phyloP scores from a whole-genome alignment of 2,113 vertebrate species.

The Sciurus niger region DNA sequence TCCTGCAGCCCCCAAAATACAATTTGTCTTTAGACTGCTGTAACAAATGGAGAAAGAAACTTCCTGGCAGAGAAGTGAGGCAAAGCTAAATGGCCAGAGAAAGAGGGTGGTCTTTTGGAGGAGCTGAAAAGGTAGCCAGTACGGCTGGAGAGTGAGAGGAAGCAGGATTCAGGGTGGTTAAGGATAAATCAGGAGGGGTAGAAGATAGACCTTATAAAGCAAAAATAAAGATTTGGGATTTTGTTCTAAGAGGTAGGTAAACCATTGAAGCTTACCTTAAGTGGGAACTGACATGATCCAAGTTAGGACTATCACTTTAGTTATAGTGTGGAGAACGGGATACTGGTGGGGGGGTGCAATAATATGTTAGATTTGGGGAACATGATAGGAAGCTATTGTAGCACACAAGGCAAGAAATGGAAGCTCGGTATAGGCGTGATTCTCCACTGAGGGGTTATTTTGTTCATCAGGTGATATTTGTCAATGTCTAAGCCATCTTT shows the following conservation, averaged over 20 bases:
- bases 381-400: background rate
- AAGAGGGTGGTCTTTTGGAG: background rate
- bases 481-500: background rate
- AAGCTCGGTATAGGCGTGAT: background rate
- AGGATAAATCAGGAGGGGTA: background rate
- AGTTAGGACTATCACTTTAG: background rate
- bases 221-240: background rate
- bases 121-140: background rate
- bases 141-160: background rate
- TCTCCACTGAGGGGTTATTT: background rate
- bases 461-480: background rate
- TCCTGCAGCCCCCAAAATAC: background rate
- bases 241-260: conserved; percentile 34
- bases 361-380: background rate
- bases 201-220: background rate
- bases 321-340: background rate
- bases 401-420: background rate
- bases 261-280: background rate
- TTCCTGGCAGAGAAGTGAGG: background rate
- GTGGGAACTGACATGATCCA: background rate
- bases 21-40: conserved; percentile 26
- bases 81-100: background rate
- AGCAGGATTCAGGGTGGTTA: background rate
- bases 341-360: background rate
- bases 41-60: background rate